Evolutionary conservation across 2,888 invertebrate genomes (phyloP).

Genomic region (Rutpela maculata): DNA sequence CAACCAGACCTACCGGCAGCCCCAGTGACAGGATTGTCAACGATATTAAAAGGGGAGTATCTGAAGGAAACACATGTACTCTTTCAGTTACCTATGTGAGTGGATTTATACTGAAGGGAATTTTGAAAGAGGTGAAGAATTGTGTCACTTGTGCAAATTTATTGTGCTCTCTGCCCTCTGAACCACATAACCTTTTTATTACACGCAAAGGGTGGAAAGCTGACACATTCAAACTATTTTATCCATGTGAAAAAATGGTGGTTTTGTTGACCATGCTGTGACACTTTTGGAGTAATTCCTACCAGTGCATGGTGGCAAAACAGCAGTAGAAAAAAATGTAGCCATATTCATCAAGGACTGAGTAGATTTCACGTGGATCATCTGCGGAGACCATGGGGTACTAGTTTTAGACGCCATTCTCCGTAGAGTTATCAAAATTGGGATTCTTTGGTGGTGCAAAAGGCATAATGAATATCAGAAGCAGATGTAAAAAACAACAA

Average conservation of each 20-base stretch:
- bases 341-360: slow-evolving; percentile 1
- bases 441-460: too few species aligned
- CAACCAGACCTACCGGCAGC: slow-evolving; percentile 16
- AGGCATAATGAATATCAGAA: too few species aligned
- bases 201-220: background rate
- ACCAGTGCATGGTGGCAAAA: slow-evolving; percentile 4
- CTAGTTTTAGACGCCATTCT: too few species aligned
- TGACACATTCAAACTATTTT: slow-evolving; percentile 13
- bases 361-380: too few species aligned
- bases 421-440: too few species aligned
- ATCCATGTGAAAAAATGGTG: slow-evolving; percentile 6
- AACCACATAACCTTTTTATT: slow-evolving; percentile 15
- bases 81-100: slow-evolving; percentile 19
- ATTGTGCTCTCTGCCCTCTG: slow-evolving; percentile 14
- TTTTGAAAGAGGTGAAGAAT: slow-evolving; percentile 14
- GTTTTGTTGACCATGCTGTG: background rate
- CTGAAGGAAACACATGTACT: background rate
- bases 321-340: slow-evolving; percentile 3
- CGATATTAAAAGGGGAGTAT: background rate
- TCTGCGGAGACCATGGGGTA: slow-evolving; percentile 1
- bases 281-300: slow-evolving; percentile 11
- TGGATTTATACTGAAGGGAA: slow-evolving; percentile 8
- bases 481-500: too few species aligned
- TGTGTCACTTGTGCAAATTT: slow-evolving; percentile 16
- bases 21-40: slow-evolving; percentile 15